A percentile compares a stretch with the other conserved stretches of the same genome.
These are phyloP conservation scores for Andrena dorsata DNA, from an alignment of 2,888 invertebrate genomes.

Conservation along the genomic window DNA sequence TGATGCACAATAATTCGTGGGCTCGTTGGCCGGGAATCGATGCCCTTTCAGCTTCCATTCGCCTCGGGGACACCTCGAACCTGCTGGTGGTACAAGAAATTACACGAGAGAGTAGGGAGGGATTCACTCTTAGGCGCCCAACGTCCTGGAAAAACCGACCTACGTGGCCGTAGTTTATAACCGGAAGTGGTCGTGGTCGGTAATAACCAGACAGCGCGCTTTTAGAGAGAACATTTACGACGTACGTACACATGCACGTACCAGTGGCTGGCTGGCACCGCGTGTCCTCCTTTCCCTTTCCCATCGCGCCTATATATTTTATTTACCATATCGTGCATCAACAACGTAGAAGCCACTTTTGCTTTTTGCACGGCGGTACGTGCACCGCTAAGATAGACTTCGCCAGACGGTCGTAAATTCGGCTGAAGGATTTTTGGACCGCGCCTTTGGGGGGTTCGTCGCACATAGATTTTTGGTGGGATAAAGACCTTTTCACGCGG, in stretches of 20 bases:
- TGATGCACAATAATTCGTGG: slow-evolving; percentile 36
- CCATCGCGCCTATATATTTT: slow-evolving; percentile 38
- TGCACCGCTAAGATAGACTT: slow-evolving; percentile 10
- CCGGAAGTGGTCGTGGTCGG: slow-evolving; percentile 59
- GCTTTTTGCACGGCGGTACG: slow-evolving; percentile 18
- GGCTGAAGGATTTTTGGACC: background rate
- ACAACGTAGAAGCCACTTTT: slow-evolving; percentile 34
- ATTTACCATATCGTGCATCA: slow-evolving; percentile 50
- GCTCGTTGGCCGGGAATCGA: slow-evolving; percentile 35
- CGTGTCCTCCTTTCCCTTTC: background rate
- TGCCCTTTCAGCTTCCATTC: slow-evolving; percentile 23
- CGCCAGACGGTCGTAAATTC: slow-evolving; percentile 22
- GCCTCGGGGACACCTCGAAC: slow-evolving; percentile 10
- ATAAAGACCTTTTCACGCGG: too few relatives aligned
- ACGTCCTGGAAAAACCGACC: slow-evolving; percentile 52
- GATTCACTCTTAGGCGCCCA: slow-evolving; percentile 25
- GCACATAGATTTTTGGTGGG: too few relatives aligned
- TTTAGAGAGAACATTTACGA: slow-evolving; percentile 59
- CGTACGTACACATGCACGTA: slow-evolving; percentile 26
- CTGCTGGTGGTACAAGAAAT: slow-evolving; percentile 27
- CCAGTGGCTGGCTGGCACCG: background rate
- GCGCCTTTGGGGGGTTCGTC: background rate
- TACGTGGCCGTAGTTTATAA: slow-evolving; percentile 52
- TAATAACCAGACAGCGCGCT: slow-evolving; percentile 61
- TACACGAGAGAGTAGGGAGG: slow-evolving; percentile 21